Percentiles rank a stretch among this genome's conserved stretches.
These are phyloP conservation scores for Tetrao urogallus DNA, from an alignment of 2,113 vertebrate genomes.

Conservation along the genomic window DNA sequence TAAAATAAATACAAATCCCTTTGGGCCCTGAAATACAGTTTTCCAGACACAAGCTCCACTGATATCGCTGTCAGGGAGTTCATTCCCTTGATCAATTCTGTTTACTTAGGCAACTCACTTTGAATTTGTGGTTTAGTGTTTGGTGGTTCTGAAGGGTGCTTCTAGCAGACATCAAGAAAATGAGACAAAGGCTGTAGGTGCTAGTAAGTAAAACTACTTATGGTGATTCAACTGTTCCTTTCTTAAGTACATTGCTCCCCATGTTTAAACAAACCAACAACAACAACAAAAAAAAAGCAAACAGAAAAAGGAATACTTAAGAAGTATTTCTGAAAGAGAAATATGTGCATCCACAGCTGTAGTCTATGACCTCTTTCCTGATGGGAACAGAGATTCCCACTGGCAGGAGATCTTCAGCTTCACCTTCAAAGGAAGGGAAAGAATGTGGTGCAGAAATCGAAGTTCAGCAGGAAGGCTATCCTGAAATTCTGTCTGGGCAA, in stretches of 20 bases:
- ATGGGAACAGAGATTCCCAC: neutral
- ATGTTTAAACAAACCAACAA: neutral
- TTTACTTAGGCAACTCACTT: conserved; percentile 32
- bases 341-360: neutral
- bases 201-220: neutral
- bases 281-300: neutral
- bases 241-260: neutral
- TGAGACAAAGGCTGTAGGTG: neutral
- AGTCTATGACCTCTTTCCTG: conserved; percentile 1
- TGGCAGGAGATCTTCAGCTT: conserved; percentile 34
- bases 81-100: conserved; percentile 31
- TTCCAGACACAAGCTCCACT: conserved; percentile 43
- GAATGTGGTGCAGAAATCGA: neutral
- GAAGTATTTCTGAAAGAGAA: neutral
- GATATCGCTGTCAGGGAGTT: conserved; percentile 32
- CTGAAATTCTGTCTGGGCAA: neutral
- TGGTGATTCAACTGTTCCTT: neutral
- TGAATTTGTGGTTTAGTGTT: conserved; percentile 6
- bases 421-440: neutral
- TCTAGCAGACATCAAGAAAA: neutral
- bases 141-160: neutral
- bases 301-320: neutral
- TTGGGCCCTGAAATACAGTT: conserved; percentile 4
- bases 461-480: neutral
- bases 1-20: conserved; percentile 69